Conservation (phyloP, 2,797 vertebrate genomes). For the Poecile montanus region DNA sequence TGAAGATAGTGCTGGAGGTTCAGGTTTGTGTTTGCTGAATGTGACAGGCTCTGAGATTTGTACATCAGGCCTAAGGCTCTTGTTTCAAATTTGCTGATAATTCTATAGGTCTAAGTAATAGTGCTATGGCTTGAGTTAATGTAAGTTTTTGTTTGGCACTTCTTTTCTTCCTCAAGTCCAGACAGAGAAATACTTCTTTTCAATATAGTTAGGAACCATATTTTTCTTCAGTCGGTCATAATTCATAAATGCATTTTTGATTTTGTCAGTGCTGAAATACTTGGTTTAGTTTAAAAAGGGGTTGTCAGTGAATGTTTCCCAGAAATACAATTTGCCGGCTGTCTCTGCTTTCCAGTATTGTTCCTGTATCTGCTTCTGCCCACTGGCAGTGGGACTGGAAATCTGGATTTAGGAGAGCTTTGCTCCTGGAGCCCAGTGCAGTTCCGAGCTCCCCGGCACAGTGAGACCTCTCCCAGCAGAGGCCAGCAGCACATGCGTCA, state of each 20-base stretch:
- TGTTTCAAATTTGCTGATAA: background rate
- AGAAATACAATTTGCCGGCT: background rate
- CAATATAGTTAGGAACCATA: background rate
- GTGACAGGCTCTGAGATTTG: background rate
- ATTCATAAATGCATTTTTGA: background rate
- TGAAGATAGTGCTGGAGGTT: background rate
- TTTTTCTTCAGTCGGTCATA: background rate
- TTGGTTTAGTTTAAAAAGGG: background rate
- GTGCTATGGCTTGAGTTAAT: background rate
- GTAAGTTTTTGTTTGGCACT: background rate
- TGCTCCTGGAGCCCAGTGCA: background rate
- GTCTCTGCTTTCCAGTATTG: background rate
- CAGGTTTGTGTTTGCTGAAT: background rate
- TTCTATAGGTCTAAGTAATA: background rate
- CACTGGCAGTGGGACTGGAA: background rate
- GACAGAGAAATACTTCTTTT: background rate
- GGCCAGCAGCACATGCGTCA: rapidly evolving
- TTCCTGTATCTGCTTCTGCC: background rate
- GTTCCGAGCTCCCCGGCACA: rapidly evolving
- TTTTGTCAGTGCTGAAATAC: background rate
- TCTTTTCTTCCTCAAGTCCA: background rate
- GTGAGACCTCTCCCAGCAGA: background rate
- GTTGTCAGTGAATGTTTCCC: background rate
- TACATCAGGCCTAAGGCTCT: background rate
- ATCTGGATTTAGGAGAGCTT: background rate